These are phyloP conservation scores for Gonatopus flavifemur DNA, from an alignment of 1,140 invertebrate genomes.

Conservation along the genomic window DNA sequence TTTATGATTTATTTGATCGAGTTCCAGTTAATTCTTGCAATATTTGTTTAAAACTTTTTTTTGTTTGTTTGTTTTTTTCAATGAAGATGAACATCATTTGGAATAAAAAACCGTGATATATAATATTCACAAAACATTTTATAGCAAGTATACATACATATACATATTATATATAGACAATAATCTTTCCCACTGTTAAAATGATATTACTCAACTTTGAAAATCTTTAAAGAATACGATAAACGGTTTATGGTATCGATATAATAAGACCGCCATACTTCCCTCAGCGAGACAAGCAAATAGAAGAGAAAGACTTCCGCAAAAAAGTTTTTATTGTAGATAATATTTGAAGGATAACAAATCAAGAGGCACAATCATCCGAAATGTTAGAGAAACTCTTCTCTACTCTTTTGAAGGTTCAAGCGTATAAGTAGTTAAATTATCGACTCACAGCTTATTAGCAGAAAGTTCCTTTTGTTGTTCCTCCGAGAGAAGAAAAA, in stretches of 20 bases:
- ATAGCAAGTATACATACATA: conserved; percentile 25
- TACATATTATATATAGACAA: conserved; percentile 33
- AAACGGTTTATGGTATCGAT: conserved; percentile 17
- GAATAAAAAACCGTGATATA: no score
- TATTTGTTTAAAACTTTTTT: no score
- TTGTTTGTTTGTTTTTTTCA: no score
- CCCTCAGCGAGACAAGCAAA: conserved; percentile 9
- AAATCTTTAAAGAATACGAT: conserved; percentile 8
- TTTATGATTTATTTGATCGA: no score
- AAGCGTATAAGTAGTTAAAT: background rate
- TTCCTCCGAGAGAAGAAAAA: conserved; percentile 23
- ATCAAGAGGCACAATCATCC: background rate
- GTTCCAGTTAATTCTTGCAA: no score
- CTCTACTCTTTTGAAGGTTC: background rate
- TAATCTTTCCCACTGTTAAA: conserved; percentile 30
- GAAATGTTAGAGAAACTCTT: background rate
- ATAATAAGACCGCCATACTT: conserved; percentile 11
- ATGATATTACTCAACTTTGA: conserved; percentile 15
- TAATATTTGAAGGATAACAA: background rate
- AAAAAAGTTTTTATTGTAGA: conserved; percentile 3
- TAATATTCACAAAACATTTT: conserved; percentile 18
- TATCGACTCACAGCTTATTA: conserved; percentile 4
- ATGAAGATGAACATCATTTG: no score
- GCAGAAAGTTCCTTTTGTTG: conserved; percentile 27
- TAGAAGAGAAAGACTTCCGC: conserved; percentile 14